These are phyloP conservation scores for Halcyon leucocephala DNA, from an alignment of 2,797 vertebrate genomes.

Conservation along the genomic window DNA sequence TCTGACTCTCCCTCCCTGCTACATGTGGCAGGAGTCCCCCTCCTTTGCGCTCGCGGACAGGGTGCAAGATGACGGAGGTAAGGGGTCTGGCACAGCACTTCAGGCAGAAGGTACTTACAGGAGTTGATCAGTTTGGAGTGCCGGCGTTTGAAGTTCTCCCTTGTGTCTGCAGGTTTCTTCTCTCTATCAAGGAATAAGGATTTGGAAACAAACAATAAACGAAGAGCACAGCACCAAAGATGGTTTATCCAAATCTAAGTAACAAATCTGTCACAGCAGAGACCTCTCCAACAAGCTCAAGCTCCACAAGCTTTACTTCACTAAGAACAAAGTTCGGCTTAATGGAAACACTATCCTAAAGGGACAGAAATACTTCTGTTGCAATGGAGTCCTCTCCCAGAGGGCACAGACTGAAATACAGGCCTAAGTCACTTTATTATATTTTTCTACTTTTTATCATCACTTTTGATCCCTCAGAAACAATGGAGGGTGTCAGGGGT, in stretches of 20 bases:
- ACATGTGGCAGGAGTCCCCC: neutral
- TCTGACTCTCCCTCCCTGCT: neutral
- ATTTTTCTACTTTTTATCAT: neutral
- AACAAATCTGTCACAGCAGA: neutral
- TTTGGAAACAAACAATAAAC: neutral
- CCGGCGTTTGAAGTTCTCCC: conserved; percentile 70
- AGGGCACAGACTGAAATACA: neutral
- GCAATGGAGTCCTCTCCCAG: neutral
- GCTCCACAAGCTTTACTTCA: neutral
- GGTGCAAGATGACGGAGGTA: neutral
- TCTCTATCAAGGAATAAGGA: conserved; percentile 62
- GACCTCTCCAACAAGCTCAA: neutral
- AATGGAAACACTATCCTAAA: neutral
- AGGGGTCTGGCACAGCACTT: neutral
- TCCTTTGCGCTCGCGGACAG: neutral
- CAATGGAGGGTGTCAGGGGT: neutral
- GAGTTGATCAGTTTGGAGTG: conserved; percentile 81
- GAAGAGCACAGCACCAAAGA: neutral
- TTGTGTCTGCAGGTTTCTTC: conserved; percentile 69
- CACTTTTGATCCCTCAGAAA: neutral
- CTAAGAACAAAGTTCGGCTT: neutral
- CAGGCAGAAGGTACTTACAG: conserved; percentile 71
- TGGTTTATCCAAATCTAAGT: neutral
- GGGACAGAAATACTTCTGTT: neutral
- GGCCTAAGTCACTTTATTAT: neutral